Evolutionary conservation across 2,113 vertebrate genomes (phyloP).

Genomic region (Empidonax traillii): DNA sequence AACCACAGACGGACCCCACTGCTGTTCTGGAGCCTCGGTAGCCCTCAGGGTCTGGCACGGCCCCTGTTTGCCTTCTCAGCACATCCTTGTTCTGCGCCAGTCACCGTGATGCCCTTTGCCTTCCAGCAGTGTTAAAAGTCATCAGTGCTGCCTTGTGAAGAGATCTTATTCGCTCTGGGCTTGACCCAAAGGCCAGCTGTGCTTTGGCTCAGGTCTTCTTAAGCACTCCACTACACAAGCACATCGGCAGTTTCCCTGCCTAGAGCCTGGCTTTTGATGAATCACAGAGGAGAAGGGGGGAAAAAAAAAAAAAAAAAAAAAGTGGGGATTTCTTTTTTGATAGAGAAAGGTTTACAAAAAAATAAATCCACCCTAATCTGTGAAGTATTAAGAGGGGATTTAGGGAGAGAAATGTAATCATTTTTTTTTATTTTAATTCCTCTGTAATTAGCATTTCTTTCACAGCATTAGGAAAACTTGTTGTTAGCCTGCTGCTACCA

Average conservation of each 20-base stretch:
- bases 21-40: neutral
- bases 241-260: neutral
- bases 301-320: neutral
- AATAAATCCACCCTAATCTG: conserved; percentile 64
- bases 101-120: neutral
- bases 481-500: neutral
- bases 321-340: neutral
- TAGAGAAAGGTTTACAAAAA: conserved; percentile 49
- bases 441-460: conserved; percentile 58
- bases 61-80: neutral
- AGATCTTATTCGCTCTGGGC: neutral
- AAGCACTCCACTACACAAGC: neutral
- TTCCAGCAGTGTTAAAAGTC: conserved; percentile 2
- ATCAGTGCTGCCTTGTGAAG: neutral
- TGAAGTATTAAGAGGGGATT: conserved; percentile 59
- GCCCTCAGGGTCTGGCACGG: neutral
- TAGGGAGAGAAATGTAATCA: conserved; percentile 54
- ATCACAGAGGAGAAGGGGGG: neutral
- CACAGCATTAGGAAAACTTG: conserved; percentile 37
- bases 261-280: neutral
- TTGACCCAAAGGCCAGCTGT: conserved; percentile 18
- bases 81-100: neutral
- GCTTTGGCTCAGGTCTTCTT: neutral
- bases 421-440: conserved; percentile 57
- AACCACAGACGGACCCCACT: neutral